These are phyloP conservation scores for Galago senegalensis DNA, from an alignment of 2,797 vertebrate genomes.

Conservation along the genomic window DNA sequence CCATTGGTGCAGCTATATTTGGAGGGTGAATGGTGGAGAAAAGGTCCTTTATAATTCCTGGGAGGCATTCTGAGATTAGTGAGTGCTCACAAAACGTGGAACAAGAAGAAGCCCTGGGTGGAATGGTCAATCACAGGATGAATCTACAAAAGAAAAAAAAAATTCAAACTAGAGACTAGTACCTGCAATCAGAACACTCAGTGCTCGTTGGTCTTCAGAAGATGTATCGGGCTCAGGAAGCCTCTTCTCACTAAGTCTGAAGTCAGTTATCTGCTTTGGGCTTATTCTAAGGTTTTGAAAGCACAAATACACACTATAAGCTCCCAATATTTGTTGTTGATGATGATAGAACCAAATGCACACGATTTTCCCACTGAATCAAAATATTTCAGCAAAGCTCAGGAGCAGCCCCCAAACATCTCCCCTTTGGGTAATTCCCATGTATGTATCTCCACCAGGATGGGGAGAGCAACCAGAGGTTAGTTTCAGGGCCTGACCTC, in stretches of 20 bases:
- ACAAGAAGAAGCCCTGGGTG: not conserved
- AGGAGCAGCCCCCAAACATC: not conserved
- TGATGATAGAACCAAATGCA: not conserved
- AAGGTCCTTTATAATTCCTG: not conserved
- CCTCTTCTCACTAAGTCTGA: not conserved
- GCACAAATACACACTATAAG: not conserved
- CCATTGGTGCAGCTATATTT: not conserved
- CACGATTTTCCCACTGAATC: not conserved
- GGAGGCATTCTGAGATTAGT: not conserved
- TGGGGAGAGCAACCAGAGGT: not conserved
- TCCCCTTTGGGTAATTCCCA: not conserved
- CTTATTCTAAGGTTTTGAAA: not conserved
- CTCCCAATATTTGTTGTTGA: not conserved
- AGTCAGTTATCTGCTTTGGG: not conserved
- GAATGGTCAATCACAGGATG: not conserved
- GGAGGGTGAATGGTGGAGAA: not conserved
- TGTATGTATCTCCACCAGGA: too few relatives aligned
- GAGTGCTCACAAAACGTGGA: not conserved
- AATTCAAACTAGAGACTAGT: not conserved
- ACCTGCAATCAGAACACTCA: not conserved
- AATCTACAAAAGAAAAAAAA: not conserved
- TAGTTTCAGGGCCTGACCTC: not conserved
- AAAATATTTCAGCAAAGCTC: not conserved
- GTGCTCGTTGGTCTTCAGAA: not conserved
- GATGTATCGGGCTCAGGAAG: not conserved